A percentile compares a stretch with the other conserved stretches of the same genome.
phyloP scores from a whole-genome alignment of 2,113 vertebrate species.

The Malaclemys terrapin region DNA sequence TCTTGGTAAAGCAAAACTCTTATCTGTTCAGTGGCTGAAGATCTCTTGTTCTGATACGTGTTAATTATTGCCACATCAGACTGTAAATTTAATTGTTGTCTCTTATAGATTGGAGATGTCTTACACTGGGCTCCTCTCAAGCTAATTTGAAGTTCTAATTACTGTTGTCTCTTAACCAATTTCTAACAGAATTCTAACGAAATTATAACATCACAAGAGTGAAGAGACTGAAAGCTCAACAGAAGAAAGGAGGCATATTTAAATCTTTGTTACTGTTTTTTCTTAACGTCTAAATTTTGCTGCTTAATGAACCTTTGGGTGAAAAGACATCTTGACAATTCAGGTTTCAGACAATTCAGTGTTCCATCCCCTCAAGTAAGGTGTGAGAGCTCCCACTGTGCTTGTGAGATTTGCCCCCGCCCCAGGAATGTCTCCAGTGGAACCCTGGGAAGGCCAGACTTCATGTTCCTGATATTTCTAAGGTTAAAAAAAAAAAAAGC shows the following conservation, averaged over 20 bases:
- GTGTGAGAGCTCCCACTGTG: not conserved
- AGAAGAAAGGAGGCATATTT: not conserved
- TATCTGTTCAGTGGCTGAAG: not conserved
- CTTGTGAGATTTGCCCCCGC: rapidly evolving
- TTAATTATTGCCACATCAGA: not conserved
- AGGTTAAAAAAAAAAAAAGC: not conserved
- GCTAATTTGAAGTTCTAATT: not conserved
- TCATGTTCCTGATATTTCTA: not conserved
- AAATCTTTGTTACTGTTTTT: not conserved
- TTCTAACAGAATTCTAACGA: not conserved
- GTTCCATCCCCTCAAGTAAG: not conserved
- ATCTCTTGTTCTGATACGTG: not conserved
- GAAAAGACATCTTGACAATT: not conserved
- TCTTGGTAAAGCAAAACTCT: not conserved
- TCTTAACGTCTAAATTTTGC: not conserved
- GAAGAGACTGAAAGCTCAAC: not conserved
- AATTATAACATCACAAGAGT: not conserved
- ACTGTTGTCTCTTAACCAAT: not conserved
- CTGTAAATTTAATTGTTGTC: not conserved
- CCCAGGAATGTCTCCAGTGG: not conserved
- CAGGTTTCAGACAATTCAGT: not conserved
- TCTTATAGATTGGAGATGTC: not conserved
- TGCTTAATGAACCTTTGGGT: not conserved
- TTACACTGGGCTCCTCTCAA: not conserved
- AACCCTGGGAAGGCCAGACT: not conserved